Evolutionary conservation across 2,797 vertebrate genomes (phyloP).

Genomic region (Propithecus deckenii): DNA sequence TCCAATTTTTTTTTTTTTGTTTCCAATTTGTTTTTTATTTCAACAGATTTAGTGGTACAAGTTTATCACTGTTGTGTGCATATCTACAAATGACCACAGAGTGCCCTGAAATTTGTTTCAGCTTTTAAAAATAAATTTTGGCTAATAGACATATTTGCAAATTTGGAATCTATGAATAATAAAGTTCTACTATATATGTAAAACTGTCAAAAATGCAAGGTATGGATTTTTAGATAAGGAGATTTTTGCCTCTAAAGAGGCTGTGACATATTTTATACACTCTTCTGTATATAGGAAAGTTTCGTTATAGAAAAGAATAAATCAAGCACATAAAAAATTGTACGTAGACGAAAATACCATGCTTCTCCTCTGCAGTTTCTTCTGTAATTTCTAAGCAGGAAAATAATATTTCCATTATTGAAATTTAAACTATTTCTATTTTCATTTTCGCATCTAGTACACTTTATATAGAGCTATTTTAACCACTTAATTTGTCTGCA

Average conservation of each 20-base stretch:
- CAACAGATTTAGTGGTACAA: too few relatives aligned
- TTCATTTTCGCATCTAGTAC: not conserved
- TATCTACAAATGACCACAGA: not conserved
- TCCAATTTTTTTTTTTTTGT: too few relatives aligned
- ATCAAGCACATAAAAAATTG: not conserved
- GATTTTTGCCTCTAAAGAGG: not conserved
- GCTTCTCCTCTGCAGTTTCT: not conserved
- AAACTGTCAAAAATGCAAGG: not conserved
- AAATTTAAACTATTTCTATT: not conserved
- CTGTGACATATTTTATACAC: not conserved
- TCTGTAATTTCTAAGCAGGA: not conserved
- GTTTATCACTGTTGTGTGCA: not conserved
- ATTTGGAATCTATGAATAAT: not conserved
- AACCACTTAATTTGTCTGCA: not conserved
- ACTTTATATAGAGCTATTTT: not conserved
- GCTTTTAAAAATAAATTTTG: not conserved
- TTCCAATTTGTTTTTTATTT: too few relatives aligned
- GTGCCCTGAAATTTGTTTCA: not conserved
- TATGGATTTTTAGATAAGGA: not conserved
- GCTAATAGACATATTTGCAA: not conserved
- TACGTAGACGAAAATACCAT: not conserved
- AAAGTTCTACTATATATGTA: not conserved
- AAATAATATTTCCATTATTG: not conserved
- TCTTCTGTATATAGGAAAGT: not conserved
- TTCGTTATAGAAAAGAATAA: not conserved